Percentiles rank a stretch among this genome's conserved stretches.
Evolutionary conservation across 2,888 invertebrate species (phyloP).

Genomic region (Chrysolina oricalcia): DNA sequence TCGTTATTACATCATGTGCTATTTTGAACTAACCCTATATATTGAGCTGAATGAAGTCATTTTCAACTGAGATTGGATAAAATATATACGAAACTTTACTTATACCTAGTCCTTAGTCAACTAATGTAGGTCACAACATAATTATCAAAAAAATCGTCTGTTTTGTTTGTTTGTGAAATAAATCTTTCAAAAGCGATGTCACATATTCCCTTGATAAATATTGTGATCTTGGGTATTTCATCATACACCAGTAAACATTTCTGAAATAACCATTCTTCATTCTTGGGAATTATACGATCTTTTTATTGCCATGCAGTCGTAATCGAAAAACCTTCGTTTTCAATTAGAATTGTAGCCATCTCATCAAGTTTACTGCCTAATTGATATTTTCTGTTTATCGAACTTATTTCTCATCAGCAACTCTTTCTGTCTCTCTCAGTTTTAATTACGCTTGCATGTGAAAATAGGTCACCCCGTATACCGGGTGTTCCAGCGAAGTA

Average conservation of each 20-base stretch:
- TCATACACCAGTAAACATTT: slow-evolving; percentile 2
- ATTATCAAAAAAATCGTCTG: no score
- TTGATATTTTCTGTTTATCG: not conserved
- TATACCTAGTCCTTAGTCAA: no score
- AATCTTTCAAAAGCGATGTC: no score
- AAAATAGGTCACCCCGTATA: not conserved
- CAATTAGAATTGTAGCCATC: slow-evolving; percentile 1
- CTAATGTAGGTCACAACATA: no score
- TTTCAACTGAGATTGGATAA: no score
- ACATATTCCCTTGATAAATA: not conserved
- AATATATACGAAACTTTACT: no score
- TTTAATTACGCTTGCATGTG: not conserved
- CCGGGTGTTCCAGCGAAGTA: no score
- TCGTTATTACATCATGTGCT: no score
- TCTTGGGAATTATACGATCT: slow-evolving; percentile 14
- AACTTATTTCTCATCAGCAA: not conserved
- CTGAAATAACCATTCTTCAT: slow-evolving; percentile 1
- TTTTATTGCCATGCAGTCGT: slow-evolving; percentile 19
- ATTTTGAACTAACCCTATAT: no score
- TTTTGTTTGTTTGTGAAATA: no score
- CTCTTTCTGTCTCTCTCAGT: not conserved
- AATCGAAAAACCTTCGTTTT: slow-evolving; percentile 2
- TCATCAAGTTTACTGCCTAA: not conserved
- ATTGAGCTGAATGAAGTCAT: no score
- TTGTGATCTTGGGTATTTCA: slow-evolving; percentile 4